phyloP scores from a whole-genome alignment of 1,140 invertebrate species.

The Drosophila sp. region DNA sequence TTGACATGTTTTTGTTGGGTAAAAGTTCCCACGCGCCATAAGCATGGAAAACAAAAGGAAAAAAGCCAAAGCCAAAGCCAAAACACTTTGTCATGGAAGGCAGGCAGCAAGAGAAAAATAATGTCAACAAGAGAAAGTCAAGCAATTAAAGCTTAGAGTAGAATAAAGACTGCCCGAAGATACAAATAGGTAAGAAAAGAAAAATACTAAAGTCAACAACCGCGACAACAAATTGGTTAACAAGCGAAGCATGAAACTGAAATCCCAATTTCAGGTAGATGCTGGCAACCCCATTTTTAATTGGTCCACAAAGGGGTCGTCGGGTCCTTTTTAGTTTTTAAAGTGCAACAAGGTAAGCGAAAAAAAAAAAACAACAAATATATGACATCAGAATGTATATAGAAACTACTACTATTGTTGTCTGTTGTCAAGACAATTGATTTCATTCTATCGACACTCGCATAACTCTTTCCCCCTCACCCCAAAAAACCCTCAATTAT shows the following conservation, averaged over 20 bases:
- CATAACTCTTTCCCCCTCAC: conserved; percentile 32
- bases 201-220: conserved; percentile 65
- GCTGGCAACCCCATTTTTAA: conserved; percentile 53
- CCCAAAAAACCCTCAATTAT: neutral
- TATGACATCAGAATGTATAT: neutral
- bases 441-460: conserved; percentile 31
- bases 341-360: neutral
- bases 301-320: conserved; percentile 59
- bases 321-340: neutral
- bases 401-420: conserved; percentile 24
- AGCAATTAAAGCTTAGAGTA: conserved; percentile 46
- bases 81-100: conserved; percentile 50
- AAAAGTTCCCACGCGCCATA: conserved; percentile 61
- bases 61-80: conserved; percentile 23
- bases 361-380: neutral
- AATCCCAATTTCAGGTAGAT: conserved; percentile 58
- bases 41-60: conserved; percentile 6
- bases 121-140: conserved; percentile 51
- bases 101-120: conserved; percentile 40
- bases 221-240: conserved; percentile 72
- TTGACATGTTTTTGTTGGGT: conserved; percentile 41
- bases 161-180: conserved; percentile 13
- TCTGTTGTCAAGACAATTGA: conserved; percentile 75
- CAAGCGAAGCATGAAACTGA: conserved; percentile 66
- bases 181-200: conserved; percentile 28